Conservation (phyloP, 1,140 invertebrate species). For the Brevipalpus yothersi region DNA sequence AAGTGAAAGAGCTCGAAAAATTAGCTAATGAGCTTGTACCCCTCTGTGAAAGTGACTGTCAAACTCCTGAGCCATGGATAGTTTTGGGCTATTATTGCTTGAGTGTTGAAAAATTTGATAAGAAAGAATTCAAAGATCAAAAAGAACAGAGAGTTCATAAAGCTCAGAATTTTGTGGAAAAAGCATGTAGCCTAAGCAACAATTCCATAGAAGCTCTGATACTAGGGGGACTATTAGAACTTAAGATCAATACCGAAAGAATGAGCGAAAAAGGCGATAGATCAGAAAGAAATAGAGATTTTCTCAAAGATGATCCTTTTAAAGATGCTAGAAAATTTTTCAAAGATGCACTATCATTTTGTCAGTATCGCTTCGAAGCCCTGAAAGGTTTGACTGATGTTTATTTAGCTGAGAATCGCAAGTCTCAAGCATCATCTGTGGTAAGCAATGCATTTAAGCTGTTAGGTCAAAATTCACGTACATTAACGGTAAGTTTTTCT, state of each 20-base stretch:
- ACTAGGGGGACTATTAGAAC: slow-evolving; percentile 38
- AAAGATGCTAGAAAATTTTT: slow-evolving; percentile 14
- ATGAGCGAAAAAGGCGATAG: slow-evolving; percentile 13
- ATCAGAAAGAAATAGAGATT: not conserved
- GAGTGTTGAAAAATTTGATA: not conserved
- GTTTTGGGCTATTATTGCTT: slow-evolving; percentile 18
- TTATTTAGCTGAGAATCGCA: slow-evolving; percentile 35
- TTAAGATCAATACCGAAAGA: slow-evolving; percentile 44
- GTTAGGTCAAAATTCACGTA: slow-evolving; percentile 37
- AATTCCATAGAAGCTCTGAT: slow-evolving; percentile 35
- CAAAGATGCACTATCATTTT: slow-evolving; percentile 37
- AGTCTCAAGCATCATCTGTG: slow-evolving; percentile 38
- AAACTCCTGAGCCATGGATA: slow-evolving; percentile 21
- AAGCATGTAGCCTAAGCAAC: slow-evolving; percentile 13
- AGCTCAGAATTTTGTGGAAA: slow-evolving; percentile 23
- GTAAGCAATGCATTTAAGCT: slow-evolving; percentile 40
- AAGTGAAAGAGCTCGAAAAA: slow-evolving; percentile 24
- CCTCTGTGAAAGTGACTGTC: slow-evolving; percentile 9
- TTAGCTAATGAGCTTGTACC: slow-evolving; percentile 7
- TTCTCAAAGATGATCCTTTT: not conserved
- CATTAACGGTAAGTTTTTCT: slow-evolving; percentile 17
- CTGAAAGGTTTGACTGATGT: slow-evolving; percentile 42
- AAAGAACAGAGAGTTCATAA: slow-evolving; percentile 16
- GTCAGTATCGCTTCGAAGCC: slow-evolving; percentile 32
- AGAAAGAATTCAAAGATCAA: slow-evolving; percentile 9